phyloP scores from a whole-genome alignment of 2,888 invertebrate genomes.

The Lampropteryx suffumata region DNA sequence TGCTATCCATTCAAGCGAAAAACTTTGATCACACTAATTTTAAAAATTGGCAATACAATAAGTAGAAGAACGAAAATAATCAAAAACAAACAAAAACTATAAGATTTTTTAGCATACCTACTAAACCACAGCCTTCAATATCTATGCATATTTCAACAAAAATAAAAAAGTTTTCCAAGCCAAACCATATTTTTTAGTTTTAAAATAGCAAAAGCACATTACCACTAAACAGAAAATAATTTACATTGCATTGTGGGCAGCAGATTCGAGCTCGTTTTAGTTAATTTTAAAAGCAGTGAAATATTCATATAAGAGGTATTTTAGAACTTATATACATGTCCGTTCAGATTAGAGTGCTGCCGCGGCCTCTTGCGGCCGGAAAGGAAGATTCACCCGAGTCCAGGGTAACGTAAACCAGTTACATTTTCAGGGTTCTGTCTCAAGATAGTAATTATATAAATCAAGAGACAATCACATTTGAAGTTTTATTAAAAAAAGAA shows the following conservation, averaged over 20 bases:
- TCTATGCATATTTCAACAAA: too few relatives aligned
- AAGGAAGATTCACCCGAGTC: constrained; percentile 66
- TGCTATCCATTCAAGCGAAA: too few relatives aligned
- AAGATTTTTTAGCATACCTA: too few relatives aligned
- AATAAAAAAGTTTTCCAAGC: too few relatives aligned
- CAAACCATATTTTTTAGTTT: constrained; percentile 6
- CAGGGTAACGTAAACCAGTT: constrained; percentile 53
- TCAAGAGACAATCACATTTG: neutral
- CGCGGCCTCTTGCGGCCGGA: constrained; percentile 61
- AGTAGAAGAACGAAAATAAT: too few relatives aligned
- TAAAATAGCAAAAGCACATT: constrained; percentile 17
- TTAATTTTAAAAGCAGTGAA: constrained; percentile 38
- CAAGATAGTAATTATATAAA: too few relatives aligned
- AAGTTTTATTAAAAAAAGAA: neutral
- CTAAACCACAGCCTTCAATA: too few relatives aligned
- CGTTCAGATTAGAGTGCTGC: constrained; percentile 53
- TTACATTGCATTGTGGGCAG: constrained; percentile 24
- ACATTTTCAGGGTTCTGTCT: constrained; percentile 37
- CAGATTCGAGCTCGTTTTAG: constrained; percentile 30
- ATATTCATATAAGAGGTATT: constrained; percentile 42
- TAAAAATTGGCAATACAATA: too few relatives aligned
- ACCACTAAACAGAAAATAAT: constrained; percentile 21
- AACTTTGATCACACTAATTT: too few relatives aligned
- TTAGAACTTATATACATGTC: constrained; percentile 42
- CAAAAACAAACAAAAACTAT: too few relatives aligned